These are phyloP conservation scores for Orchesella cincta DNA, from an alignment of 1,140 invertebrate species.

Conservation along the genomic window DNA sequence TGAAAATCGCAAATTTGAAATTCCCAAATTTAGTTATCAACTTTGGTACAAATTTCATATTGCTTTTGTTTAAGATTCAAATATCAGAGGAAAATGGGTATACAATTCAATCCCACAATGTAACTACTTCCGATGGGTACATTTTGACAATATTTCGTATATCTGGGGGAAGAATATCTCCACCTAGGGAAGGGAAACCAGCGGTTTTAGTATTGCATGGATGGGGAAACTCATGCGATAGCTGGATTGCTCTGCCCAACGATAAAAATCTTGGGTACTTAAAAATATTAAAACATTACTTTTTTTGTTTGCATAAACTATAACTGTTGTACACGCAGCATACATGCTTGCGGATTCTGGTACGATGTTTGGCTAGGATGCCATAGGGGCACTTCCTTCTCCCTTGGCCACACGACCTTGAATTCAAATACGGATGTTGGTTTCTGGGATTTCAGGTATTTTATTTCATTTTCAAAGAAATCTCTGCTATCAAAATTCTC, in stretches of 20 bases:
- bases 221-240: background rate
- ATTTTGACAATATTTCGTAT: background rate
- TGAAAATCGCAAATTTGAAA: no score
- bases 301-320: no score
- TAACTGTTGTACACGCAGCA: no score
- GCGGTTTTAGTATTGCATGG: background rate
- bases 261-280: no score
- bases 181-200: background rate
- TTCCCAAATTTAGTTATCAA: no score
- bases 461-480: background rate
- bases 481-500: no score
- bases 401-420: constrained; percentile 51
- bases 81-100: no score
- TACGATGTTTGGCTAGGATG: constrained; percentile 65
- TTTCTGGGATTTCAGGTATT: constrained; percentile 52
- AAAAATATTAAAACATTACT: no score
- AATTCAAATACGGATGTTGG: constrained; percentile 32
- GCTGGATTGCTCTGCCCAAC: no score
- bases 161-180: background rate
- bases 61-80: no score
- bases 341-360: constrained; percentile 62
- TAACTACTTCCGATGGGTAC: constrained; percentile 3
- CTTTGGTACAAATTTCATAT: no score
- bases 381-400: constrained; percentile 60
- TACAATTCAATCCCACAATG: no score